phyloP scores from a whole-genome alignment of 2,113 vertebrate species.

The Strix uralensis region DNA sequence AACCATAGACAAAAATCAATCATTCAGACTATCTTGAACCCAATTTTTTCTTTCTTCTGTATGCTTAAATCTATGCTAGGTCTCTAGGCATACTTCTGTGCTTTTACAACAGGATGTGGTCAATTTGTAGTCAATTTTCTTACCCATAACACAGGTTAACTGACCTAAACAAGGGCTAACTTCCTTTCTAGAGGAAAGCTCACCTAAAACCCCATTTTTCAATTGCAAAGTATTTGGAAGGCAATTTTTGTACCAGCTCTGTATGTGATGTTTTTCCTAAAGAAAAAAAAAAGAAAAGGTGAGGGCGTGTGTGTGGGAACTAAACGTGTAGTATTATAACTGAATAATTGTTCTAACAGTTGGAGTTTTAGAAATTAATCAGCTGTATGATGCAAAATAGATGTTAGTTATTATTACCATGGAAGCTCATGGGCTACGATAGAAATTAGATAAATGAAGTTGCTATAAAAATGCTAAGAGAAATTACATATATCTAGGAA shows the following conservation, averaged over 20 bases:
- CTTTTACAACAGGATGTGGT: not conserved
- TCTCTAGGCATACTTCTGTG: not conserved
- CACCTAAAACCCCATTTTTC: not conserved
- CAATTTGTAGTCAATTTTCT: not conserved
- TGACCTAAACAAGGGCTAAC: not conserved
- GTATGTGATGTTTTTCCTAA: not conserved
- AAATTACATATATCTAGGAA: not conserved
- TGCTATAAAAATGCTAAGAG: not conserved
- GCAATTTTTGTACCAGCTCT: not conserved
- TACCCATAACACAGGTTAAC: not conserved
- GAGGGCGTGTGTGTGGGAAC: accelerated
- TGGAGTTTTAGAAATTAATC: not conserved
- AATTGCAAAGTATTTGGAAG: not conserved
- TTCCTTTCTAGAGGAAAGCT: not conserved
- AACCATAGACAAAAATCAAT: not conserved
- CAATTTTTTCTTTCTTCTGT: not conserved
- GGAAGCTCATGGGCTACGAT: not conserved
- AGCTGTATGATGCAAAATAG: not conserved
- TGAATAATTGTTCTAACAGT: not conserved
- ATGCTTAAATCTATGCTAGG: not conserved
- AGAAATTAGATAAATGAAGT: not conserved
- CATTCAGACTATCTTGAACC: not conserved
- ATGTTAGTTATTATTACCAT: not conserved
- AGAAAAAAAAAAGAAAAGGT: not conserved
- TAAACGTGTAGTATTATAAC: not conserved